Percentiles rank a stretch among this genome's conserved stretches.
Evolutionary conservation across 2,113 vertebrate species (phyloP).

Genomic region (Sterna hirundo): DNA sequence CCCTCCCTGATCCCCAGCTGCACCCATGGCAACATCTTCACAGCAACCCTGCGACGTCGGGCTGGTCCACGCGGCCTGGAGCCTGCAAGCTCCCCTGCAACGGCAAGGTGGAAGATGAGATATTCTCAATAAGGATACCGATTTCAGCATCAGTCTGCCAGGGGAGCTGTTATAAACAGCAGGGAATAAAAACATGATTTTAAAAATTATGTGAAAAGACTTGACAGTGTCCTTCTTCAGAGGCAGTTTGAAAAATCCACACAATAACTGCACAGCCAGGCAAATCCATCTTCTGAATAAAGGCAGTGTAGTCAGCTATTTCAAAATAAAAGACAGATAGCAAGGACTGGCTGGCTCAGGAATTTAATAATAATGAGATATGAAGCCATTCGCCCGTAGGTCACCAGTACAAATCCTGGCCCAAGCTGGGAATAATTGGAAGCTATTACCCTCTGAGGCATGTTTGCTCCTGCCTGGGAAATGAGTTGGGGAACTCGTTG

Average conservation of each 20-base stretch:
- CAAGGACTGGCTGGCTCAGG: constrained; percentile 48
- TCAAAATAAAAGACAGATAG: constrained; percentile 64
- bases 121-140: constrained; percentile 14
- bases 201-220: constrained; percentile 58
- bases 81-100: neutral
- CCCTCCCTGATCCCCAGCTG: neutral
- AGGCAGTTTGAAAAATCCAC: constrained; percentile 64
- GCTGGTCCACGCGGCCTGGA: neutral
- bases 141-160: constrained; percentile 33
- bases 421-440: constrained; percentile 62
- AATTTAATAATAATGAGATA: constrained; percentile 70
- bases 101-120: constrained; percentile 1
- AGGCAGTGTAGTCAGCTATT: constrained; percentile 56
- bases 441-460: constrained; percentile 44
- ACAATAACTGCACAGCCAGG: constrained; percentile 49
- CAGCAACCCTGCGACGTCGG: neutral
- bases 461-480: constrained; percentile 26
- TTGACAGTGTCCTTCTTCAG: constrained; percentile 57
- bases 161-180: constrained; percentile 41
- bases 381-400: constrained; percentile 49
- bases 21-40: neutral
- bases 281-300: constrained; percentile 62
- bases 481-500: neutral
- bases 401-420: constrained; percentile 55
- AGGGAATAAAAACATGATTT: constrained; percentile 53